Conservation (phyloP, 2,113 vertebrate genomes). For the Mustelus asterias region DNA sequence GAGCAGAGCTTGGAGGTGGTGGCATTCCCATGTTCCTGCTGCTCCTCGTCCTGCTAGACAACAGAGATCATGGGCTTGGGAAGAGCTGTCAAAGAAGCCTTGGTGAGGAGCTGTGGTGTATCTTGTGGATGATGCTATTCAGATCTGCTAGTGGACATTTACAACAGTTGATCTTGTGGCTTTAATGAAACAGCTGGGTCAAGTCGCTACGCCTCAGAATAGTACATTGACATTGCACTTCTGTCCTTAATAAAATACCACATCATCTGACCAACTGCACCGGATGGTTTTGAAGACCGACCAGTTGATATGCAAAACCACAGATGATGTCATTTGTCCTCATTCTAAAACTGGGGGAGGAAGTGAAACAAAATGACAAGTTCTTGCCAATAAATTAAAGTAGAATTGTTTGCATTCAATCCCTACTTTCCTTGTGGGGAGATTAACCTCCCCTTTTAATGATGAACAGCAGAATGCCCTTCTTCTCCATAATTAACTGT, state of each 20-base stretch:
- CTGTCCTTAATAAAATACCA: background rate
- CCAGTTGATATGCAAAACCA: background rate
- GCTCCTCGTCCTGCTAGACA: no score
- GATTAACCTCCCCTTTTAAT: background rate
- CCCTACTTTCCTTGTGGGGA: background rate
- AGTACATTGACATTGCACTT: background rate
- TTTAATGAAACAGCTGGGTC: background rate
- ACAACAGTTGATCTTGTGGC: background rate
- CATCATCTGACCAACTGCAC: background rate
- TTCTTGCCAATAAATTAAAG: background rate
- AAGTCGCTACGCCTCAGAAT: background rate
- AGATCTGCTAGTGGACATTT: background rate
- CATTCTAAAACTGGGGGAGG: background rate
- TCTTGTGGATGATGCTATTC: background rate
- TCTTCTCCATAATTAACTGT: background rate
- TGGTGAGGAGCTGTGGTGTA: no score
- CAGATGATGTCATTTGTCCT: background rate
- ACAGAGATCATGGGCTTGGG: no score
- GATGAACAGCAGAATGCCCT: background rate
- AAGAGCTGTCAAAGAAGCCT: no score
- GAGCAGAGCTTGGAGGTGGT: no score
- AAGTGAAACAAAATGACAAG: background rate
- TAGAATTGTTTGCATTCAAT: background rate
- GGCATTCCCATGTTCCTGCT: no score
- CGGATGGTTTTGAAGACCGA: background rate